A percentile compares a stretch with the other conserved stretches of the same genome.
Conservation (phyloP, 2,113 vertebrate genomes). For the Nycticryphes semicollaris region DNA sequence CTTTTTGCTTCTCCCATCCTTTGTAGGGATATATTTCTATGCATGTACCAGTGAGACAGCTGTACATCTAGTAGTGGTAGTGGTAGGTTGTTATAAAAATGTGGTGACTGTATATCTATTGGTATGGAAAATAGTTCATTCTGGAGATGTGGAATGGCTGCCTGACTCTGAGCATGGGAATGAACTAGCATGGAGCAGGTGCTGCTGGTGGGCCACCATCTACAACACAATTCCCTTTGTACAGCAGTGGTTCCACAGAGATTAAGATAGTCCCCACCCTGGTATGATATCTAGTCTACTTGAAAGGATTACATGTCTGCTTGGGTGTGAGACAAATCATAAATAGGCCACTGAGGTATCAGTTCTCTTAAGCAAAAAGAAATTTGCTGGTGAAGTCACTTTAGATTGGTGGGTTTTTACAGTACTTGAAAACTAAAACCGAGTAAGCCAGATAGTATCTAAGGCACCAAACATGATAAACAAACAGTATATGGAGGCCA, state of each 20-base stretch:
- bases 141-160: background rate
- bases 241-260: background rate
- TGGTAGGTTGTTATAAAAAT: background rate
- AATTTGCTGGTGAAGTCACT: background rate
- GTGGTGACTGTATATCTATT: background rate
- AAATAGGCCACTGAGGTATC: background rate
- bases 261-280: background rate
- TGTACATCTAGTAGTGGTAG: background rate
- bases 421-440: background rate
- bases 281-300: background rate
- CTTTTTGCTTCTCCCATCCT: background rate
- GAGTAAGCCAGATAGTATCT: background rate
- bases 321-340: background rate
- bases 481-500: background rate
- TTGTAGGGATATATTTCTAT: background rate
- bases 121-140: background rate
- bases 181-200: background rate
- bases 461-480: background rate
- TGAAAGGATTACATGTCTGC: background rate
- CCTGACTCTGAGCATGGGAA: background rate
- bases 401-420: background rate
- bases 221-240: background rate
- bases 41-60: rapidly evolving
- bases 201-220: background rate
- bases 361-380: background rate